These are phyloP conservation scores for Linepithema humile DNA, from an alignment of 1,140 invertebrate genomes.

Conservation along the genomic window DNA sequence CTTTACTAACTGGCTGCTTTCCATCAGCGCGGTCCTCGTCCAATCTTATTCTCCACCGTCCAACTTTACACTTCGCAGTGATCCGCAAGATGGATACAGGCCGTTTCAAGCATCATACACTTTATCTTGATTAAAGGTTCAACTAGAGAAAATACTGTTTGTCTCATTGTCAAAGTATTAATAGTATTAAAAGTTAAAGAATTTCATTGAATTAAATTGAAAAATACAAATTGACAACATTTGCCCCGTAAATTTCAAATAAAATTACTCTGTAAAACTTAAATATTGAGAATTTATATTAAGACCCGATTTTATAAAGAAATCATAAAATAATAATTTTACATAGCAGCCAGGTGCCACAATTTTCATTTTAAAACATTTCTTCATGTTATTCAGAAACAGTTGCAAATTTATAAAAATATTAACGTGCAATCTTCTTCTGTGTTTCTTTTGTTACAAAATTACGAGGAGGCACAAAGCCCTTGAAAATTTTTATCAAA, in stretches of 20 bases:
- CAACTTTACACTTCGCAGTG: conserved; percentile 72
- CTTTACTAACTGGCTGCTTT: conserved; percentile 55
- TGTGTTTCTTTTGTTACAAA: not conserved
- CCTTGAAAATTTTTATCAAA: not conserved
- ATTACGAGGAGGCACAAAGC: not conserved
- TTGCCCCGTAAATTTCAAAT: not conserved
- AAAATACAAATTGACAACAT: not conserved
- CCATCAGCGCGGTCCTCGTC: conserved; percentile 48
- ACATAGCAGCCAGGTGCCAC: no score
- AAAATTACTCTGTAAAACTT: not conserved
- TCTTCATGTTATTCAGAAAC: no score
- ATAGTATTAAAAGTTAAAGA: not conserved
- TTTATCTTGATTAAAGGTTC: not conserved
- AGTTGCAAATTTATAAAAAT: no score
- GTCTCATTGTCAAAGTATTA: not conserved
- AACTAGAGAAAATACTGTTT: not conserved
- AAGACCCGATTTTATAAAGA: not conserved
- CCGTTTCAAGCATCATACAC: not conserved
- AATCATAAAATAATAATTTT: not conserved
- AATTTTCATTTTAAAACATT: no score
- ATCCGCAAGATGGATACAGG: not conserved
- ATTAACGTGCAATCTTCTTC: no score
- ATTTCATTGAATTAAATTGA: not conserved
- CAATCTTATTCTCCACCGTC: conserved; percentile 35
- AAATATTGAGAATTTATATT: not conserved